Evolutionary conservation across 1,140 invertebrate species (phyloP), one percentile per base, ranked within the genome.

Genomic region (Lordiphosa clarofinis): DNA sequence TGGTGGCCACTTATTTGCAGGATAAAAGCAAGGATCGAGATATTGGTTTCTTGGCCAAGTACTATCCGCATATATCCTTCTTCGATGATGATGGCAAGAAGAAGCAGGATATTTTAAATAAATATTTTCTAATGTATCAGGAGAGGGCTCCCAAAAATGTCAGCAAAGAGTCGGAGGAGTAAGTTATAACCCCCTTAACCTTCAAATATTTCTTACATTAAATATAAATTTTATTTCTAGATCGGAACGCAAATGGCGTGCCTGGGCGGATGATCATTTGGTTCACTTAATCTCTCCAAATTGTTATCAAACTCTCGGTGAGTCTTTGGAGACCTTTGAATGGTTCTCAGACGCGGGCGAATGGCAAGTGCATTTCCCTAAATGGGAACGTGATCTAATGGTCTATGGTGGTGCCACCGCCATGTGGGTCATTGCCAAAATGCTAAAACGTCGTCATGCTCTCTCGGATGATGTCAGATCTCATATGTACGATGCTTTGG

Each of bases 251-350:
- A 94, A 97, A 87, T 99, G 98, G 98, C 91, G 98, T 59, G 92
- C 94, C 84, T 99, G 98, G 98, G 94, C 94, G 0, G 98, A 99
- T 89, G 92, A 94, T 44, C 93, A 94, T 43, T 91, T 98, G 7
- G 96, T 99, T 1, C 97, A 99, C 87, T 93, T 94, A 0, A 90
- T 99, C 38, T 99, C 98, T 3, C 98, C 98, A 8, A 99, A 99
- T 90, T 96, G 99, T 46, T 99, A 99, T 86, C 92, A 97, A 55
- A 97, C 95, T 0, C 89, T 91, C 4, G 87, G 89, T 4, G 98
- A 99, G 91, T 92, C 98, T 0, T 88, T 97, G 12, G 92, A 97
- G 88, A 94, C 97, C 0, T 99, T 99, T 87, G 92, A 94, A 61
- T 97, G 96, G 94, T 99, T 98, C 90, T 95, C 96, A 8, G 88